Conservation (phyloP, 2,888 invertebrate species). For the Acrocera orbiculus region DNA sequence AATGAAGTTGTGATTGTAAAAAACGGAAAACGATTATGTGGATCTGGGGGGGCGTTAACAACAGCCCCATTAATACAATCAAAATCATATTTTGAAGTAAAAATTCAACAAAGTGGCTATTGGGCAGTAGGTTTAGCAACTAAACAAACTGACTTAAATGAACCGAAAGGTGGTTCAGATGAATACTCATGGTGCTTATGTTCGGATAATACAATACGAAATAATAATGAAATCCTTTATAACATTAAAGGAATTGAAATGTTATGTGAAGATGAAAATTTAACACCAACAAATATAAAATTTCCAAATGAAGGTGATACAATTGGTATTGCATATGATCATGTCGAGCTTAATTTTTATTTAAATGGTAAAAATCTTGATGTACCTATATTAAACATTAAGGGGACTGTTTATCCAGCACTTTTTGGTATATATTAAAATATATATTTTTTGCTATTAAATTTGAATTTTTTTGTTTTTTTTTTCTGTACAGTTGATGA, state of each 20-base stretch:
- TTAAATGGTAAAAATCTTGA: slow-evolving; percentile 80
- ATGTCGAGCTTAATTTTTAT: slow-evolving; percentile 87
- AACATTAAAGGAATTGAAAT: background rate
- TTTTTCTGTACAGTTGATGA: slow-evolving; percentile 66
- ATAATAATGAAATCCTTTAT: slow-evolving; percentile 60
- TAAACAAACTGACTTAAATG: slow-evolving; percentile 67
- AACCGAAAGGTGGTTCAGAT: slow-evolving; percentile 73
- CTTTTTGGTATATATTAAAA: slow-evolving; percentile 55
- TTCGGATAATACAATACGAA: slow-evolving; percentile 72
- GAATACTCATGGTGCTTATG: slow-evolving; percentile 85
- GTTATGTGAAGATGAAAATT: background rate
- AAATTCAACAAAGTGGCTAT: slow-evolving; percentile 86
- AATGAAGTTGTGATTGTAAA: slow-evolving; percentile 93
- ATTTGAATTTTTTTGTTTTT: slow-evolving; percentile 3
- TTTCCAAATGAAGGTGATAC: slow-evolving; percentile 80
- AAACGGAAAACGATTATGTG: slow-evolving; percentile 82
- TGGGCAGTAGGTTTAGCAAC: slow-evolving; percentile 95
- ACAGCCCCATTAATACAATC: slow-evolving; percentile 91
- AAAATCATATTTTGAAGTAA: slow-evolving; percentile 96
- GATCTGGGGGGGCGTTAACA: slow-evolving; percentile 85
- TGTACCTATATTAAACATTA: slow-evolving; percentile 69
- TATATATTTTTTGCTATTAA: background rate
- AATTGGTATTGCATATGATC: slow-evolving; percentile 87
- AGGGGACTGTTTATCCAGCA: slow-evolving; percentile 79
- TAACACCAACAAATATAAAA: too few relatives aligned